Conservation (phyloP, 2,113 vertebrate species). For the Okapia johnstoni region DNA sequence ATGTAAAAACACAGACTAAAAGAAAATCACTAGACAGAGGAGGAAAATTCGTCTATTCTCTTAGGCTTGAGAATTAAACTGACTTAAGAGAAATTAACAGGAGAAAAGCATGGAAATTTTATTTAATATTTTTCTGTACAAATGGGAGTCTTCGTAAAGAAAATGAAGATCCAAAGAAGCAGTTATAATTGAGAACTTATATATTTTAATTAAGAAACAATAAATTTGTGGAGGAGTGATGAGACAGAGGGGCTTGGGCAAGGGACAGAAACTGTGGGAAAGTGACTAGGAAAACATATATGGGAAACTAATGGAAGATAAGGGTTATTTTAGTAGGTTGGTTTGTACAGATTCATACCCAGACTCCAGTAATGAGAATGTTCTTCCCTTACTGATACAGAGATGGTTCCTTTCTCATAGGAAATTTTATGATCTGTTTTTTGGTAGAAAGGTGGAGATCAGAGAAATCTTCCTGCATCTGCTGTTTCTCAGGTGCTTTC, state of each 20-base stretch:
- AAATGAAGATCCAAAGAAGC: neutral
- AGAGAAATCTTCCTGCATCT: neutral
- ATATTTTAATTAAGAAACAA: neutral
- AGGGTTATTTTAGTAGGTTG: neutral
- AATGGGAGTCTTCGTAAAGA: neutral
- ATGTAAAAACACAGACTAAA: neutral
- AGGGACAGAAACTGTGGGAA: neutral
- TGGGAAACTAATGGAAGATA: neutral
- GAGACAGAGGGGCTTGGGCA: neutral
- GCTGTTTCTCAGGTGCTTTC: neutral
- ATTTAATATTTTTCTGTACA: neutral
- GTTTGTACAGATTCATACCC: neutral
- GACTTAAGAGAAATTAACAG: neutral
- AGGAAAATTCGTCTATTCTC: neutral
- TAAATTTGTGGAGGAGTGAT: neutral
- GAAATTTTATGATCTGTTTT: neutral
- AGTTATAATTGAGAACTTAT: neutral
- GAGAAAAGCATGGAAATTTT: neutral
- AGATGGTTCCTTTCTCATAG: neutral
- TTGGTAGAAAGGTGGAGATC: neutral
- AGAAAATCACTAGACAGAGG: neutral
- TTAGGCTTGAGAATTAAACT: neutral
- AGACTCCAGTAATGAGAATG: neutral
- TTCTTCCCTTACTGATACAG: neutral
- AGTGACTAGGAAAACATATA: neutral